Conservation (phyloP, 2,113 vertebrate genomes). For the Pan paniscus region DNA sequence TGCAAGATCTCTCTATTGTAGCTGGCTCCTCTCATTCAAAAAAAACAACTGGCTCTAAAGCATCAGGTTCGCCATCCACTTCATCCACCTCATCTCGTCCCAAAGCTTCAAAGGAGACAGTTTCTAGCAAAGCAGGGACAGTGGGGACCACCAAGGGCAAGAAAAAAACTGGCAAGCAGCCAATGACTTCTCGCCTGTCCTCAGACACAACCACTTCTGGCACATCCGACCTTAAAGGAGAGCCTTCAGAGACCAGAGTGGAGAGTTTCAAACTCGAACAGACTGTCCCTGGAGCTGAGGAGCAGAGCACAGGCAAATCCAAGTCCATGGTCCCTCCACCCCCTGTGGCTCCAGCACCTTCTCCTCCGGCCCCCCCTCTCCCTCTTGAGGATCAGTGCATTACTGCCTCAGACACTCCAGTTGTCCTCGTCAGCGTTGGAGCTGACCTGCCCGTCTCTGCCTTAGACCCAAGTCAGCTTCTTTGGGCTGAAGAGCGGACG, state of each 20-base stretch:
- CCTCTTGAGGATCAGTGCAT: conserved; percentile 48
- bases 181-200: conserved; percentile 76
- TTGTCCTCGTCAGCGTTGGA: conserved; percentile 43
- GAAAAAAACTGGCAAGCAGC: conserved; percentile 86
- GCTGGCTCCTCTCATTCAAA: conserved; percentile 91
- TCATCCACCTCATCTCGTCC: conserved; percentile 82
- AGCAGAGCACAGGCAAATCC: conserved; percentile 51
- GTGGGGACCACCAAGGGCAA: conserved; percentile 84
- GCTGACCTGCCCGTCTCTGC: conserved; percentile 16
- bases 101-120: conserved; percentile 85
- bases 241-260: conserved; percentile 58
- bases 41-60: conserved; percentile 88
- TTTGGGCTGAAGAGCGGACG: conserved; percentile 64
- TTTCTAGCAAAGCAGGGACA: conserved; percentile 80
- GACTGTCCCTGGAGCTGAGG: conserved; percentile 63
- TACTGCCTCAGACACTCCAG: conserved; percentile 48
- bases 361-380: conserved; percentile 54
- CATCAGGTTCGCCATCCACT: conserved; percentile 83
- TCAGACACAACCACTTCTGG: conserved; percentile 75
- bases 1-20: conserved; percentile 80
- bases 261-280: conserved; percentile 75
- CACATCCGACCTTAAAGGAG: conserved; percentile 63
- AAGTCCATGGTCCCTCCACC: conserved; percentile 65
- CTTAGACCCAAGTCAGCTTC: conserved; percentile 70
- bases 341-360: conserved; percentile 46